Percentiles rank a stretch among this genome's conserved stretches.
phyloP scores from a whole-genome alignment of 2,888 invertebrate species.

The Agrotis ipsilon region DNA sequence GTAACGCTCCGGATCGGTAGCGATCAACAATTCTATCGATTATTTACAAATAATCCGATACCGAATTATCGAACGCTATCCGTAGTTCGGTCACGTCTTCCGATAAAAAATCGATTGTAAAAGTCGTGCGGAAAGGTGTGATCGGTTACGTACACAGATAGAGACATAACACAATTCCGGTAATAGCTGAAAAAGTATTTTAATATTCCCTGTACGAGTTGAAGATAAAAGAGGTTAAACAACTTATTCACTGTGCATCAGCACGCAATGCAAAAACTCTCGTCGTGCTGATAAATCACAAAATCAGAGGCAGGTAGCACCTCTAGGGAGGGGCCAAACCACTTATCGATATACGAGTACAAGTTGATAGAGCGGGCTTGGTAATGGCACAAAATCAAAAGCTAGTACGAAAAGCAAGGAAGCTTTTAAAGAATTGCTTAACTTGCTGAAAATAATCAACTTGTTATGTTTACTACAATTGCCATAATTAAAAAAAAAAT shows the following conservation, averaged over 20 bases:
- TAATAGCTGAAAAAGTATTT: constrained; percentile 48
- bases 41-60: constrained; percentile 85
- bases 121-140: constrained; percentile 86
- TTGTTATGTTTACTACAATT: background rate
- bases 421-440: background rate
- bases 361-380: background rate
- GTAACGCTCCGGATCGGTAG: constrained; percentile 79
- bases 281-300: constrained; percentile 74
- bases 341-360: constrained; percentile 58
- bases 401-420: background rate
- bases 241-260: constrained; percentile 75
- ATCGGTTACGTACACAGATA: constrained; percentile 68
- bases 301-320: constrained; percentile 75
- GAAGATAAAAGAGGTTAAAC: constrained; percentile 66
- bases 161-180: constrained; percentile 41
- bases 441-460: background rate
- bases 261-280: constrained; percentile 77
- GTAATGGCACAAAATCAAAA: background rate
- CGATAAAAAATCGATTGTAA: constrained; percentile 81
- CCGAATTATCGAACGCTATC: constrained; percentile 71
- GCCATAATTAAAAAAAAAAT: background rate
- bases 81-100: constrained; percentile 82
- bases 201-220: constrained; percentile 39
- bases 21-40: constrained; percentile 82
- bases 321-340: constrained; percentile 64